These are phyloP conservation scores for Agrotis puta DNA, from an alignment of 2,888 invertebrate species.

Conservation along the genomic window DNA sequence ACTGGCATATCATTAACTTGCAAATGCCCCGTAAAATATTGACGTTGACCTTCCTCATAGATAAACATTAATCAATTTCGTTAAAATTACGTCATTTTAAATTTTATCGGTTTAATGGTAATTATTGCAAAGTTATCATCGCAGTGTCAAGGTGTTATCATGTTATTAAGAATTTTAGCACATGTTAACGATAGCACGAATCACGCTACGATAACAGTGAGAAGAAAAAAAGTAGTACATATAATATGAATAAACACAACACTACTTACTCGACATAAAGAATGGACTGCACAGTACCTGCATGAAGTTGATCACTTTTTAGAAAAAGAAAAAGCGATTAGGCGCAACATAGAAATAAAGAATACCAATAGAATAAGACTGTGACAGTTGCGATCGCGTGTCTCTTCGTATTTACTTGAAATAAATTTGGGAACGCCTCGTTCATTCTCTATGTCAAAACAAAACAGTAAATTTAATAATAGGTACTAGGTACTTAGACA, in stretches of 20 bases:
- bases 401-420: too few relatives aligned
- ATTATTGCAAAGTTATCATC: slow-evolving; percentile 46
- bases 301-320: too few relatives aligned
- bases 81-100: slow-evolving; percentile 31
- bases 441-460: too few relatives aligned
- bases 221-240: background rate
- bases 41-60: slow-evolving; percentile 51
- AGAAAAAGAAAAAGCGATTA: too few relatives aligned
- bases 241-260: too few relatives aligned
- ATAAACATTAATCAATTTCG: slow-evolving; percentile 51
- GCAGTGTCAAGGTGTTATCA: slow-evolving; percentile 58
- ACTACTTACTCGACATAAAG: too few relatives aligned
- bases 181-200: slow-evolving; percentile 39
- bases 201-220: slow-evolving; percentile 24
- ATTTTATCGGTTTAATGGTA: slow-evolving; percentile 26
- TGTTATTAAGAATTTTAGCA: slow-evolving; percentile 42
- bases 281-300: too few relatives aligned
- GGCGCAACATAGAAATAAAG: too few relatives aligned
- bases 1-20: slow-evolving; percentile 9
- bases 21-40: slow-evolving; percentile 26
- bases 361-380: too few relatives aligned
- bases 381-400: too few relatives aligned
- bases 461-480: background rate
- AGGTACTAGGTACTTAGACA: too few relatives aligned
- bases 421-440: too few relatives aligned